Conservation (phyloP, 2,888 invertebrate genomes). For the Bellardia pandia region DNA sequence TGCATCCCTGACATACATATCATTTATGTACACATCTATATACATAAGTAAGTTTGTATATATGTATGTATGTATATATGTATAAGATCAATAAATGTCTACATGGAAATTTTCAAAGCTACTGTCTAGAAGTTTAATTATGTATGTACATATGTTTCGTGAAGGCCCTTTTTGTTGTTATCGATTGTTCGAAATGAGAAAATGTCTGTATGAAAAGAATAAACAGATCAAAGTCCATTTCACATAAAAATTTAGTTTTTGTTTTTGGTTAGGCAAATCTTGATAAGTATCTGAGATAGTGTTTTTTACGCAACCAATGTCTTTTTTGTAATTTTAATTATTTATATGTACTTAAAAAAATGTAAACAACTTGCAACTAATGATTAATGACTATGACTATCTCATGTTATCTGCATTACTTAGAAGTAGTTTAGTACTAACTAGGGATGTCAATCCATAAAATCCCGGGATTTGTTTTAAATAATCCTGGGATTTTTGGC, state of each 20-base stretch:
- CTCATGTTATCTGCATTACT: too few relatives aligned
- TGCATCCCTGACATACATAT: too few relatives aligned
- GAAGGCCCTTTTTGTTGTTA: not conserved
- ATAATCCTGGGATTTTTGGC: too few relatives aligned
- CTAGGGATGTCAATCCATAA: too few relatives aligned
- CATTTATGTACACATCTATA: too few relatives aligned
- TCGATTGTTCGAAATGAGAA: not conserved
- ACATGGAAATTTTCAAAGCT: constrained; percentile 20
- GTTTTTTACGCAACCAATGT: not conserved
- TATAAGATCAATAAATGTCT: constrained; percentile 25
- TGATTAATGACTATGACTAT: too few relatives aligned
- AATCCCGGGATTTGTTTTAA: too few relatives aligned
- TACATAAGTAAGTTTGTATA: not conserved
- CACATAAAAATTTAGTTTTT: not conserved
- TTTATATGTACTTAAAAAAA: not conserved
- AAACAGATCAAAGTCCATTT: not conserved
- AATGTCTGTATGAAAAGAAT: not conserved
- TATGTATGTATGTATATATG: not conserved
- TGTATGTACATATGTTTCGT: not conserved
- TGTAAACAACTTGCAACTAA: not conserved
- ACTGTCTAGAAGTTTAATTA: constrained; percentile 22
- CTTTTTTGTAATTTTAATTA: not conserved
- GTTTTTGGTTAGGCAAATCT: not conserved
- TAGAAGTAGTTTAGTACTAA: too few relatives aligned
- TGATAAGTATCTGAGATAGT: not conserved